Conservation (phyloP, 2,113 vertebrate genomes). For the Neogobius melanostomus region DNA sequence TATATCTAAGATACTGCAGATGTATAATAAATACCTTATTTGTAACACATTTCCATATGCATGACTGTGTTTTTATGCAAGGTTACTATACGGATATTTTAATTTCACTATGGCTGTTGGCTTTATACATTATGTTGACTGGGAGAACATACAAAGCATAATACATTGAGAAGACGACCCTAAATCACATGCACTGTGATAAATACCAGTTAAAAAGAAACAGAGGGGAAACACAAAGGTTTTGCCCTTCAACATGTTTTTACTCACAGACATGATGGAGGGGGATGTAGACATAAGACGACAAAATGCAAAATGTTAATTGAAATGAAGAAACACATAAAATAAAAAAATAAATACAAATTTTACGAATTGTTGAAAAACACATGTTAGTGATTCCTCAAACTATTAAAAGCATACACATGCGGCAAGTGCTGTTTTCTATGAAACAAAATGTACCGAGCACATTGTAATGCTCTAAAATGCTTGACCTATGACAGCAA, state of each 20-base stretch:
- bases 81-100: neutral
- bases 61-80: neutral
- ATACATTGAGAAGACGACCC: neutral
- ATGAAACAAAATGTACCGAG: slow-evolving; percentile 65
- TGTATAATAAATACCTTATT: neutral
- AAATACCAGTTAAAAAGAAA: slow-evolving; percentile 23
- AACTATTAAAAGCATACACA: slow-evolving; percentile 62
- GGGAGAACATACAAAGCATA: neutral
- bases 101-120: neutral
- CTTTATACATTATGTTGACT: neutral
- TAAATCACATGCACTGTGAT: neutral
- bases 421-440: slow-evolving; percentile 58
- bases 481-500: slow-evolving; percentile 63
- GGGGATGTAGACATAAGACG: slow-evolving; percentile 24
- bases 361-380: slow-evolving; percentile 72
- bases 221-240: slow-evolving; percentile 28
- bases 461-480: slow-evolving; percentile 56
- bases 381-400: slow-evolving; percentile 73
- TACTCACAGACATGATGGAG: slow-evolving; percentile 6
- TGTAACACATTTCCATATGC: neutral
- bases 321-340: slow-evolving; percentile 64
- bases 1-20: slow-evolving; percentile 15
- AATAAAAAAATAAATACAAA: slow-evolving; percentile 42
- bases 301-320: slow-evolving; percentile 43
- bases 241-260: slow-evolving; percentile 22